Evolutionary conservation across 2,888 invertebrate genomes (phyloP).

Genomic region (Steromphala cineraria): DNA sequence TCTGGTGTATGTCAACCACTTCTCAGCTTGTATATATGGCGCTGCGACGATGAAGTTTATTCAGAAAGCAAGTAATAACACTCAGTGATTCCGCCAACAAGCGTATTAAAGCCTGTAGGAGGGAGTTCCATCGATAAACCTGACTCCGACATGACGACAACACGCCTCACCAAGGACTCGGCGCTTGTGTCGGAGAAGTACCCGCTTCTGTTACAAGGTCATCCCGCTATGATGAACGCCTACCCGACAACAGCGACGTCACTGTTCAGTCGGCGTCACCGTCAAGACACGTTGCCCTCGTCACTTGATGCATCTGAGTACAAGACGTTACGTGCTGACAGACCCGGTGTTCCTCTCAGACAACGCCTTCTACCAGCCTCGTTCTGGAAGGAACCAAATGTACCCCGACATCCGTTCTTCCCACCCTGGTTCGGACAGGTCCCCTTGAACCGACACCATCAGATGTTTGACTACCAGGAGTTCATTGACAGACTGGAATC

Average conservation of each 20-base stretch:
- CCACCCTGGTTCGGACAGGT: neutral
- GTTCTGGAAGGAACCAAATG: conserved; percentile 39
- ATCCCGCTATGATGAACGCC: neutral
- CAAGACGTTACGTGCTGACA: neutral
- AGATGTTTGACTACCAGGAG: conserved; percentile 26
- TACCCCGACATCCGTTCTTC: neutral
- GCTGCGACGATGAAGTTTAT: neutral
- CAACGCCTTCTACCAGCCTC: conserved; percentile 36
- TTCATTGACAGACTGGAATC: conserved; percentile 31
- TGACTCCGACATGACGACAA: neutral
- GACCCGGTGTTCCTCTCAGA: conserved; percentile 24
- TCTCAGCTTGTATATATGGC: too few species aligned
- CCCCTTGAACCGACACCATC: neutral
- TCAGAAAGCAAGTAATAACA: too few species aligned
- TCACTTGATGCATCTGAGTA: neutral
- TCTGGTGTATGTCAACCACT: too few species aligned
- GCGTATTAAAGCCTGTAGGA: too few species aligned
- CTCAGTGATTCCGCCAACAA: too few species aligned
- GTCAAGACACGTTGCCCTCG: neutral
- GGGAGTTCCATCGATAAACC: too few species aligned
- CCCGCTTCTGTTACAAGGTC: neutral
- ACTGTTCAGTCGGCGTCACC: neutral
- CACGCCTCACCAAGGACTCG: neutral
- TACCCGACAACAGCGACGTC: neutral
- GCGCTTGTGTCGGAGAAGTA: neutral